phyloP scores from a whole-genome alignment of 2,888 invertebrate species.

The Epinotia nisella region DNA sequence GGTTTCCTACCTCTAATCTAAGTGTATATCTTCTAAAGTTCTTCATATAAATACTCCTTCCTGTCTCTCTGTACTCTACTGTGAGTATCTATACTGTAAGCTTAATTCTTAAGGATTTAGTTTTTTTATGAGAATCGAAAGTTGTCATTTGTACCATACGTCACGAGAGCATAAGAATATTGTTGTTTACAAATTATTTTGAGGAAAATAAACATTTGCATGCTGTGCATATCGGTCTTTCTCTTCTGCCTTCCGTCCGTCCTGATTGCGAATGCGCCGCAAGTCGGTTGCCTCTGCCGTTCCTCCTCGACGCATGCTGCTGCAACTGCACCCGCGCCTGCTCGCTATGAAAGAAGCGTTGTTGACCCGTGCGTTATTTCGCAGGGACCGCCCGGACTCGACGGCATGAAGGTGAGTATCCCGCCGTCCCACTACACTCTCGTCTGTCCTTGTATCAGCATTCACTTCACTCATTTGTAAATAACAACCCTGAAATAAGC shows the following conservation, averaged over 20 bases:
- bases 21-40: slow-evolving; percentile 42
- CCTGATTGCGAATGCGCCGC: slow-evolving; percentile 21
- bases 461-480: slow-evolving; percentile 39
- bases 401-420: slow-evolving; percentile 96
- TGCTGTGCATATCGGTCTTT: slow-evolving; percentile 74
- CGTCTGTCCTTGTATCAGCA: slow-evolving; percentile 5
- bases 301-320: slow-evolving; percentile 13
- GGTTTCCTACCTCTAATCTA: slow-evolving; percentile 27
- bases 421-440: slow-evolving; percentile 32
- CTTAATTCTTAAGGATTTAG: slow-evolving; percentile 70
- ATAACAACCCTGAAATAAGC: slow-evolving; percentile 52
- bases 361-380: slow-evolving; percentile 78
- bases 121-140: slow-evolving; percentile 77
- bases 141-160: slow-evolving; percentile 82
- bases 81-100: slow-evolving; percentile 51
- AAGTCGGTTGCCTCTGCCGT: slow-evolving; percentile 9
- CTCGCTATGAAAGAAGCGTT: slow-evolving; percentile 37
- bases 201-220: slow-evolving; percentile 80
- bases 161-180: slow-evolving; percentile 73
- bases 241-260: slow-evolving; percentile 51
- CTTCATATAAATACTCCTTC: slow-evolving; percentile 49
- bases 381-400: slow-evolving; percentile 97
- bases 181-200: slow-evolving; percentile 83
- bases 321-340: slow-evolving; percentile 27
- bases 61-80: slow-evolving; percentile 44